phyloP scores from a whole-genome alignment of 1,140 invertebrate genomes.

The Leptopilina clavipes region DNA sequence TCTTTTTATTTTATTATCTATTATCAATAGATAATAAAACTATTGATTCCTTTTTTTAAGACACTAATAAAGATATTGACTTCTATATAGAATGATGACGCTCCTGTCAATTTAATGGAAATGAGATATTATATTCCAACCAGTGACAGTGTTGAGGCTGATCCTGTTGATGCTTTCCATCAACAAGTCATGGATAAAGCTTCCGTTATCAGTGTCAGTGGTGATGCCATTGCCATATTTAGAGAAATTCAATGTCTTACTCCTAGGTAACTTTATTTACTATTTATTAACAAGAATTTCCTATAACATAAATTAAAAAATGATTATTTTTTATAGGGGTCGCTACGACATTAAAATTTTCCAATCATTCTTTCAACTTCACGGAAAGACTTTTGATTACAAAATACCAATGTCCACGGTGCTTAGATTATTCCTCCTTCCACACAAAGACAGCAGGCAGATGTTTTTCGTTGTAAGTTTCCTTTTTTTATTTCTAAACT shows the following conservation, averaged over 20 bases:
- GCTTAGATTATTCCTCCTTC: conserved; percentile 93
- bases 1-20: neutral
- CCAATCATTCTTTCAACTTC: conserved; percentile 97
- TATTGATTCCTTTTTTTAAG: too few species aligned
- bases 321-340: conserved; percentile 84
- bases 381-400: conserved; percentile 99
- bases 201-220: conserved; percentile 97
- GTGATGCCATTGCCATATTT: conserved; percentile 98
- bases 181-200: conserved; percentile 97
- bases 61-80: too few species aligned
- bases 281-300: conserved; percentile 32
- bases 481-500: conserved; percentile 9
- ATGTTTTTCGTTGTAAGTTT: conserved; percentile 96
- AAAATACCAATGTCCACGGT: conserved; percentile 99
- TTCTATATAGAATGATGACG: conserved; percentile 97
- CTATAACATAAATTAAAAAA: conserved; percentile 34
- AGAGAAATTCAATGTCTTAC: conserved; percentile 98
- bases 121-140: conserved; percentile 98
- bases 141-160: conserved; percentile 87
- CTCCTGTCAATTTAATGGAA: conserved; percentile 96
- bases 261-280: conserved; percentile 82
- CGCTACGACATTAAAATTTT: conserved; percentile 99
- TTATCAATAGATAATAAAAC: too few species aligned
- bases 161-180: conserved; percentile 96
- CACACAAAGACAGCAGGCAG: conserved; percentile 98